These are phyloP conservation scores for Drosophila subquinaria DNA, from an alignment of 2,888 invertebrate species.

Conservation along the genomic window DNA sequence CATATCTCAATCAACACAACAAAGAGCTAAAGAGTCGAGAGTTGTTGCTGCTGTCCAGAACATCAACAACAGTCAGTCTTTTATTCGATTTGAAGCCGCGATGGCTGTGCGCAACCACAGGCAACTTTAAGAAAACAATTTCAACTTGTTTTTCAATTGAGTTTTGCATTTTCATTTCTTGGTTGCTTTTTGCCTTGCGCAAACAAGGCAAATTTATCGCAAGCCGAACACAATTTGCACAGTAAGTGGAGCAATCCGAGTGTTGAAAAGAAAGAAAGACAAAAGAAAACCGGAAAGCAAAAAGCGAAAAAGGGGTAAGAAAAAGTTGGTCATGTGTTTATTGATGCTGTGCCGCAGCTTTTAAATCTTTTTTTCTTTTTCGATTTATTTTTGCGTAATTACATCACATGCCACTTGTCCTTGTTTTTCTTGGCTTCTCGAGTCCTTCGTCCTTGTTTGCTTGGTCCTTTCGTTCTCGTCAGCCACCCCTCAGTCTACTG, in stretches of 20 bases:
- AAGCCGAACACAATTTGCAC: constrained; percentile 31
- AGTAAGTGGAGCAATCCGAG: constrained; percentile 50
- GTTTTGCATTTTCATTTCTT: constrained; percentile 17
- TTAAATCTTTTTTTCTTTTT: constrained; percentile 20
- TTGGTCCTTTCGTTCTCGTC: constrained; percentile 19
- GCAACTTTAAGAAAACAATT: constrained; percentile 36
- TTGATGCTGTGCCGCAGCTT: constrained; percentile 3
- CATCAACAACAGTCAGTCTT: constrained; percentile 15
- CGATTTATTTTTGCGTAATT: constrained; percentile 37
- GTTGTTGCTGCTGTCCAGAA: constrained; percentile 14
- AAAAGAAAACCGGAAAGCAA: neutral
- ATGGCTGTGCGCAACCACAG: constrained; percentile 29
- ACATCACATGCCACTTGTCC: constrained; percentile 47
- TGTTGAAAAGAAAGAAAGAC: constrained; percentile 7
- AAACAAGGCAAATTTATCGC: constrained; percentile 42
- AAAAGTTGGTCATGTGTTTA: constrained; percentile 25
- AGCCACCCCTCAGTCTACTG: neutral
- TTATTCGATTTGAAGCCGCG: constrained; percentile 45
- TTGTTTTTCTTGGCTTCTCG: constrained; percentile 24
- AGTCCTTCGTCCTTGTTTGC: constrained; percentile 35
- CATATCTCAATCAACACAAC: constrained; percentile 26
- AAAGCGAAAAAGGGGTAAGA: constrained; percentile 2
- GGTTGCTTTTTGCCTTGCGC: neutral
- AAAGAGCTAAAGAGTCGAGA: constrained; percentile 12
- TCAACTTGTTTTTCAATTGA: constrained; percentile 36